These are phyloP conservation scores for Pachyseris speciosa DNA, from an alignment of 64 coral and sea anemone species.

Conservation along the genomic window DNA sequence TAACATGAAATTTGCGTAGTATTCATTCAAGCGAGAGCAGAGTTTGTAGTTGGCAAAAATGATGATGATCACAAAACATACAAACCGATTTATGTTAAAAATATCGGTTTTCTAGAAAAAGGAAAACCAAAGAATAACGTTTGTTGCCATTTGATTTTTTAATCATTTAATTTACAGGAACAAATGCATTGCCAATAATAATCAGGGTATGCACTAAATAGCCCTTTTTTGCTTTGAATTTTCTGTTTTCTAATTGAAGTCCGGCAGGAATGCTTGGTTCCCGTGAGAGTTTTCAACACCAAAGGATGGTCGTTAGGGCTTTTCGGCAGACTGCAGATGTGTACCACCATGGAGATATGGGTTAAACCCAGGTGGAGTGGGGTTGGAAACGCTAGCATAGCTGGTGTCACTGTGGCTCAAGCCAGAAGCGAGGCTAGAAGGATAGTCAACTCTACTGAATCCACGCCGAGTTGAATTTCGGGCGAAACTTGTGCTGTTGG, in stretches of 20 bases:
- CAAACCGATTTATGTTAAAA: background rate
- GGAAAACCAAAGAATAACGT: background rate
- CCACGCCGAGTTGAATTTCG: conserved; percentile 37
- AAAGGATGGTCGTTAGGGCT: conserved; percentile 6
- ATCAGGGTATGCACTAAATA: background rate
- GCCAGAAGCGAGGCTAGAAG: conserved; percentile 53
- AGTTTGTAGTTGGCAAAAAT: conserved; percentile 28
- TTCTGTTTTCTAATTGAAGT: background rate
- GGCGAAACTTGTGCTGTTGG: conserved; percentile 33
- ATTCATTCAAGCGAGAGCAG: background rate
- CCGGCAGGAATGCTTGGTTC: conserved; percentile 14
- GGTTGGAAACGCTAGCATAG: conserved; percentile 46
- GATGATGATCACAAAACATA: conserved; percentile 35
- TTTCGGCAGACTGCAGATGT: conserved; percentile 40
- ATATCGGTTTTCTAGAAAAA: background rate
- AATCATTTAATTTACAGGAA: no score
- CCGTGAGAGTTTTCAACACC: conserved; percentile 37
- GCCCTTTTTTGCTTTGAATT: background rate
- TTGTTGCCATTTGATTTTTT: no score
- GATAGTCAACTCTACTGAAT: conserved; percentile 50
- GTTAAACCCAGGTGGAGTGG: conserved; percentile 27
- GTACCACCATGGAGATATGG: conserved; percentile 14
- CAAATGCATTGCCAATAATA: no score
- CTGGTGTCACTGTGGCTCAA: conserved; percentile 46
- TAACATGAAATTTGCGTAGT: conserved; percentile 1